Conservation (phyloP, 2,888 invertebrate genomes). For the Ophion ellenae region DNA sequence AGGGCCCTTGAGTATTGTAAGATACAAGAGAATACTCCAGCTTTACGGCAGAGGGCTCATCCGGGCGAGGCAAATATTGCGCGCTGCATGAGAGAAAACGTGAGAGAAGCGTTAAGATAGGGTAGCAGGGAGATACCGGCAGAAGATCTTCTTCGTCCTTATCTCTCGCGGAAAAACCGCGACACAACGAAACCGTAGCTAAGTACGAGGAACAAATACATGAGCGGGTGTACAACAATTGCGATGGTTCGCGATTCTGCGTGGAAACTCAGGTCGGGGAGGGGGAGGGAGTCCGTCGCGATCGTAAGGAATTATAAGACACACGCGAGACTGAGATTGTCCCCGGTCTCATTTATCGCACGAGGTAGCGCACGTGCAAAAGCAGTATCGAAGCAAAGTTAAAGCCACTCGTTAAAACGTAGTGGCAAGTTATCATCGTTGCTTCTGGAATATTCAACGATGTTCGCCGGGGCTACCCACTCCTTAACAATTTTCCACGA, state of each 20-base stretch:
- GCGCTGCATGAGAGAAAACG: no score
- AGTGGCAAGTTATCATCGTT: not conserved
- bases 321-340: slow-evolving; percentile 70
- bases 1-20: no score
- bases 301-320: slow-evolving; percentile 72
- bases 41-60: no score
- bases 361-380: not conserved
- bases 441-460: not conserved
- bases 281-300: not conserved
- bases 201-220: no score
- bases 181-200: no score
- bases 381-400: slow-evolving; percentile 14
- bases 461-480: not conserved
- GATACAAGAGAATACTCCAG: no score
- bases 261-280: not conserved
- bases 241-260: not conserved
- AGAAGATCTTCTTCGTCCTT: no score
- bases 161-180: no score
- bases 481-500: not conserved
- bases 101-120: no score
- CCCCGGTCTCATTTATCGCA: slow-evolving; percentile 72
- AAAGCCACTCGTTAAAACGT: not conserved
- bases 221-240: not conserved
- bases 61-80: no score
- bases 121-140: no score